Evolutionary conservation across 2,113 vertebrate genomes (phyloP).

Genomic region (Falco punctatus): DNA sequence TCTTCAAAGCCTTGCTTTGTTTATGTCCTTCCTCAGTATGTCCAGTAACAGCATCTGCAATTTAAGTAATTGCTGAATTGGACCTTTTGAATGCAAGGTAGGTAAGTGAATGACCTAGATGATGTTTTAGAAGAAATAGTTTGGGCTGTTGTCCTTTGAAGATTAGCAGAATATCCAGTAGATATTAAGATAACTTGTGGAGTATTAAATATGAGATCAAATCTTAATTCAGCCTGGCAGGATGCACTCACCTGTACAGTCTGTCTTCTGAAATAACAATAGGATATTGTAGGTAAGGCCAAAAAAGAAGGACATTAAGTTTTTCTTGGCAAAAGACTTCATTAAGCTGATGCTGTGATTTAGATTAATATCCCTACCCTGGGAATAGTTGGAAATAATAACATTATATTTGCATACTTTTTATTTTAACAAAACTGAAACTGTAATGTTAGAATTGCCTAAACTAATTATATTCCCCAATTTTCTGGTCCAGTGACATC

Average conservation of each 20-base stretch:
- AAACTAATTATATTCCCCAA: neutral
- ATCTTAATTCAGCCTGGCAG: neutral
- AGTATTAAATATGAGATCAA: neutral
- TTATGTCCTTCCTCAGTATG: neutral
- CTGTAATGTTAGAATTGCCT: neutral
- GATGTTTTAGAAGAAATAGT: neutral
- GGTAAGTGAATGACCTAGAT: neutral
- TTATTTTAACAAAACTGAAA: neutral
- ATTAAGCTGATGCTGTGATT: neutral
- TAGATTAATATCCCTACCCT: neutral
- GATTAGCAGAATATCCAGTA: neutral
- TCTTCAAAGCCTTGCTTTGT: neutral
- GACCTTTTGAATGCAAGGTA: neutral
- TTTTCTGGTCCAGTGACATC: neutral
- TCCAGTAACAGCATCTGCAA: neutral
- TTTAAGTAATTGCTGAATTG: neutral
- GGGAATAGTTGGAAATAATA: neutral
- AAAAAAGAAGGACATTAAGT: neutral
- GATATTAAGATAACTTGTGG: neutral
- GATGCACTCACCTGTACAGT: neutral
- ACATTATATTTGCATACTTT: neutral
- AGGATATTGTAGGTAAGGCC: neutral
- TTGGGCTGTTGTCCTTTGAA: neutral
- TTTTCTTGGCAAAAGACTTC: neutral
- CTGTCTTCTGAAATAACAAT: neutral